These are phyloP conservation scores for Chionodraco myersi DNA, from an alignment of 2,113 vertebrate genomes.

Conservation along the genomic window DNA sequence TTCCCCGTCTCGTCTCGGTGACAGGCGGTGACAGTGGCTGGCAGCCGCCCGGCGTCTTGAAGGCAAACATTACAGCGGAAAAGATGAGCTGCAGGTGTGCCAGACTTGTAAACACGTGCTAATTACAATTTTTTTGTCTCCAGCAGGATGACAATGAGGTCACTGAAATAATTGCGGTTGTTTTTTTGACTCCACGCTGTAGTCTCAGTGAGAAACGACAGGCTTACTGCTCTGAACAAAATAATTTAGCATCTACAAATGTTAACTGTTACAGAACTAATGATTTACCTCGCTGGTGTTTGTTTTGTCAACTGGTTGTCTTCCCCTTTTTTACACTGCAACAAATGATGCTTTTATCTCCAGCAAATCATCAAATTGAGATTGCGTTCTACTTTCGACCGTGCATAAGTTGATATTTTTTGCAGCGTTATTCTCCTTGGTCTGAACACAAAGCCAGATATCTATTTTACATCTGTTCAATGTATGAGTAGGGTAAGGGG, in stretches of 20 bases:
- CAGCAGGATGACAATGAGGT: slow-evolving; percentile 96
- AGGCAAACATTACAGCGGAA: slow-evolving; percentile 94
- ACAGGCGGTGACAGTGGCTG: slow-evolving; percentile 95
- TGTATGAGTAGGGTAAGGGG: slow-evolving; percentile 30
- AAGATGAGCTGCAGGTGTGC: slow-evolving; percentile 98
- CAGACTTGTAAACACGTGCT: slow-evolving; percentile 91
- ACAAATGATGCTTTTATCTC: neutral
- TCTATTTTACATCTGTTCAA: slow-evolving; percentile 47
- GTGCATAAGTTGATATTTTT: too few relatives aligned
- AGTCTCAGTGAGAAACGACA: slow-evolving; percentile 45
- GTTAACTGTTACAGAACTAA: neutral
- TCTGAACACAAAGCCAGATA: slow-evolving; percentile 19
- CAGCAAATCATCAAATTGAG: neutral
- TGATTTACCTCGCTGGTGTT: neutral
- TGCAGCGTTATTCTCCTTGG: neutral
- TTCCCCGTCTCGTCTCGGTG: slow-evolving; percentile 71
- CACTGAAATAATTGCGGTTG: slow-evolving; percentile 97
- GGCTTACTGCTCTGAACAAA: slow-evolving; percentile 14
- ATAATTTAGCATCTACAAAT: neutral
- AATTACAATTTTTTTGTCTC: slow-evolving; percentile 88
- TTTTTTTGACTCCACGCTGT: slow-evolving; percentile 71
- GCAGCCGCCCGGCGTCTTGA: slow-evolving; percentile 90
- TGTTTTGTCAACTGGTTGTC: neutral
- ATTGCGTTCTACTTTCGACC: too few relatives aligned
- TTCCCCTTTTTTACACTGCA: neutral